These are phyloP conservation scores for Empis stercorea DNA, from an alignment of 2,888 invertebrate genomes.

Conservation along the genomic window DNA sequence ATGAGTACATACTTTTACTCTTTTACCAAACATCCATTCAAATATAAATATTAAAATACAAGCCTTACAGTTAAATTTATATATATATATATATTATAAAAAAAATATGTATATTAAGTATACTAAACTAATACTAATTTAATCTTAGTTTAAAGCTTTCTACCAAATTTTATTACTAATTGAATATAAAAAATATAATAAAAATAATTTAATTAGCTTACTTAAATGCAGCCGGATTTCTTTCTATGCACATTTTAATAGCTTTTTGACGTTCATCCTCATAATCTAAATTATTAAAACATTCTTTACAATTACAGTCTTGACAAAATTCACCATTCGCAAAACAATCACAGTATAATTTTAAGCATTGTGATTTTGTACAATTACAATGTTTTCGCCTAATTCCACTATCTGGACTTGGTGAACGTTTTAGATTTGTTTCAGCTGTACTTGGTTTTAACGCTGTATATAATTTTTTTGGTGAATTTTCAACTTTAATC, in stretches of 20 bases:
- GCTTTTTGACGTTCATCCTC: constrained; percentile 91
- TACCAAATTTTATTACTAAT: no score
- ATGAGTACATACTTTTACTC: no score
- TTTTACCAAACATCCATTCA: no score
- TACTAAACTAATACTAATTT: no score
- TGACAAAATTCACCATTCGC: constrained; percentile 99
- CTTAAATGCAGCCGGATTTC: constrained; percentile 94
- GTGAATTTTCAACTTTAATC: constrained; percentile 10
- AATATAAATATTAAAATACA: no score
- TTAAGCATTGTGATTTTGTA: constrained; percentile 95
- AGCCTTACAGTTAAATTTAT: no score
- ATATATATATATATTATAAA: no score
- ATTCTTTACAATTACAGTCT: constrained; percentile 94
- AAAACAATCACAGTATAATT: constrained; percentile 98
- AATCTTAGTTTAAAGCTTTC: no score
- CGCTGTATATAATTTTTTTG: constrained; percentile 19
- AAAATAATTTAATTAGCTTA: constrained; percentile 23
- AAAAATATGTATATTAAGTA: no score
- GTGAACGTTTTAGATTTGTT: constrained; percentile 10
- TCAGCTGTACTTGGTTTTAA: constrained; percentile 16
- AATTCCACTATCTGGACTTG: constrained; percentile 12
- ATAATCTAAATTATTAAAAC: constrained; percentile 89
- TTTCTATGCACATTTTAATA: constrained; percentile 84
- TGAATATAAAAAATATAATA: no score
- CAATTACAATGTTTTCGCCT: constrained; percentile 96